Evolutionary conservation across 1,140 invertebrate genomes (phyloP), one percentile per base, ranked within the genome.

Genomic region (Latrodectus geometricus): DNA sequence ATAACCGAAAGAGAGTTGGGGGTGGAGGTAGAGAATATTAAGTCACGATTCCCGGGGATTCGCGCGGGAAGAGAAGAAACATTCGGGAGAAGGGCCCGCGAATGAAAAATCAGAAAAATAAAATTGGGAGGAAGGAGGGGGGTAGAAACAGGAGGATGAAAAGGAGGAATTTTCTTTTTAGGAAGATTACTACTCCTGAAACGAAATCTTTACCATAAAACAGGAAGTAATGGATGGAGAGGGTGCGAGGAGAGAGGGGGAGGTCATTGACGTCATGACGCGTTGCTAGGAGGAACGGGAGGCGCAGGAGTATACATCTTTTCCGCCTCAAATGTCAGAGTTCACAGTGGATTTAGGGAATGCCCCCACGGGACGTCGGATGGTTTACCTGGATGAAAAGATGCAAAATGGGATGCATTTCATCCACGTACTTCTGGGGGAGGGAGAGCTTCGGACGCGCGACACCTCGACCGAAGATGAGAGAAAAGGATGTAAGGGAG

Each of bases 131-230:
- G 74, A 0, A 9, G 56, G 23, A 4, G 20, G 75, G 17, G 9
- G 17, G 15, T 11, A 79, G 21, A 56, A 76, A 81, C 70, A 81
- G 52, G 69, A 23, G 65, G 35, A 79, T 21, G 56, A 48, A 56
- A n/a, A 72, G 66, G 69, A 52, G 21, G 68, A 54, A 52, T 50
- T 70, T 72, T 48, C 66, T 56, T 56, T 81, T 68, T 66, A 17
- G 50, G 4, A 72, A 81, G 78, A 81, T 81, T 81, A 81, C 78
- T 70, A 65, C 49, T 49, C 52, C 74, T 68, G 70, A 84, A 84
- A 74, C 56, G 81, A 74, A 84, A 61, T 84, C 70, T 75, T 74
- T 84, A 84, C 81, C 70, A 84, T 74, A 75, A 83, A 84, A 84
- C 56, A 20, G 49, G 72, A 50, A 52, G 52, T 35, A 75, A 75